These are phyloP conservation scores for Lissonota sp. DNA, from an alignment of 2,888 invertebrate genomes.

Conservation along the genomic window DNA sequence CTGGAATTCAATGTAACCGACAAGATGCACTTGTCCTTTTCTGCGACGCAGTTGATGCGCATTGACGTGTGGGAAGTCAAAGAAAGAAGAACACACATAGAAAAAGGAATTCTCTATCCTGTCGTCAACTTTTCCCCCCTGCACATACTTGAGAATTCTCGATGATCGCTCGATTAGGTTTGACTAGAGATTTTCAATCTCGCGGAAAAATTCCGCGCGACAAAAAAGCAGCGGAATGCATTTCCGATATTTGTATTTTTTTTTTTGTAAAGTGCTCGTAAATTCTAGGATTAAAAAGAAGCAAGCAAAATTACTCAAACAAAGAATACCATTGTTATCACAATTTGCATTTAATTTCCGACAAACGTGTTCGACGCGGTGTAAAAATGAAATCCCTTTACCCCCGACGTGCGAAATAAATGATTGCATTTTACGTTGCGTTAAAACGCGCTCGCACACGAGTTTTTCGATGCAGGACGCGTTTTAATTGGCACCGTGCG, in stretches of 20 bases:
- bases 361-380: too few species aligned
- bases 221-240: too few species aligned
- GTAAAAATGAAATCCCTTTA: too few species aligned
- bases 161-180: conserved; percentile 42
- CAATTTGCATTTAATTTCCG: too few species aligned
- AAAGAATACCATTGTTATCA: background rate
- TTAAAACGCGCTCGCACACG: background rate
- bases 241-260: too few species aligned
- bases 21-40: conserved; percentile 48
- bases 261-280: too few species aligned
- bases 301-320: background rate
- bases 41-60: conserved; percentile 31
- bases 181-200: conserved; percentile 23
- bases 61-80: conserved; percentile 39
- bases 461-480: conserved; percentile 25
- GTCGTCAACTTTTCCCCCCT: conserved; percentile 38
- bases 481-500: conserved; percentile 60
- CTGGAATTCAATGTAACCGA: conserved; percentile 34
- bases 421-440: background rate
- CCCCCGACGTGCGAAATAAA: too few species aligned
- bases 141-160: conserved; percentile 13
- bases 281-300: too few species aligned
- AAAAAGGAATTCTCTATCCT: conserved; percentile 24
- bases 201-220: background rate
- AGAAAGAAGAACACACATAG: background rate